Conservation (phyloP, 2,797 vertebrate genomes). For the Fistularia tabacaria region DNA sequence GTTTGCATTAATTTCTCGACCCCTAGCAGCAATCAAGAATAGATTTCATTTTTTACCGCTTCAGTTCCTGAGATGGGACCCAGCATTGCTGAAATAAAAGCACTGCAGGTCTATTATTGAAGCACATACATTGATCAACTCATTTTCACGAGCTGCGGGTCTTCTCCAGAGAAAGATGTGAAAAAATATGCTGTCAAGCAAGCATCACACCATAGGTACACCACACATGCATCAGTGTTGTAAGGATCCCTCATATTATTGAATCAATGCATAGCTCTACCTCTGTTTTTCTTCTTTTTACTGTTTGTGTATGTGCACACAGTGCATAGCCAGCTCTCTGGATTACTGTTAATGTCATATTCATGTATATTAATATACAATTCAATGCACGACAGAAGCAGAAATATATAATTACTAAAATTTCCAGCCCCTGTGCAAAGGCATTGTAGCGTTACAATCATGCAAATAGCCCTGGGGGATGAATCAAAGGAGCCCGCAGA, state of each 20-base stretch:
- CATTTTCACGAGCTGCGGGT: conserved; percentile 35
- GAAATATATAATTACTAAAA: conserved; percentile 5
- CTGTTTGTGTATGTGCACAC: too few relatives aligned
- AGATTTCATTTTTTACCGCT: conserved; percentile 37
- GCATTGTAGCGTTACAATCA: conserved; percentile 23
- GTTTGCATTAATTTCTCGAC: conserved; percentile 43
- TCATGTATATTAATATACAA: conserved; percentile 3
- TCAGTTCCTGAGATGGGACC: conserved; percentile 7
- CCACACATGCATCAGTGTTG: conserved; percentile 2
- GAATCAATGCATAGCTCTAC: too few relatives aligned
- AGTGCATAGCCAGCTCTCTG: background rate
- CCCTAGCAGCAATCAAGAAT: conserved; percentile 34
- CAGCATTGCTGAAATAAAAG: conserved; percentile 31
- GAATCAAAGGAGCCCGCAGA: conserved; percentile 26
- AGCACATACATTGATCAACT: conserved; percentile 27
- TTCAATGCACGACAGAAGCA: background rate
- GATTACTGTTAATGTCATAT: conserved; percentile 7
- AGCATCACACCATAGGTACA: conserved; percentile 12
- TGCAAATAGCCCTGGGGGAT: conserved; percentile 9
- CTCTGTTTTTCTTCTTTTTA: too few relatives aligned
- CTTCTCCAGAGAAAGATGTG: conserved; percentile 7
- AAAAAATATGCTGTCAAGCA: conserved; percentile 11
- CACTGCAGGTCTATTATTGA: conserved; percentile 14
- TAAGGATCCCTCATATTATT: too few relatives aligned
- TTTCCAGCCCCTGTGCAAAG: conserved; percentile 19